Conservation (phyloP, 1,140 invertebrate genomes). For the Eupristina koningsbergeri region DNA sequence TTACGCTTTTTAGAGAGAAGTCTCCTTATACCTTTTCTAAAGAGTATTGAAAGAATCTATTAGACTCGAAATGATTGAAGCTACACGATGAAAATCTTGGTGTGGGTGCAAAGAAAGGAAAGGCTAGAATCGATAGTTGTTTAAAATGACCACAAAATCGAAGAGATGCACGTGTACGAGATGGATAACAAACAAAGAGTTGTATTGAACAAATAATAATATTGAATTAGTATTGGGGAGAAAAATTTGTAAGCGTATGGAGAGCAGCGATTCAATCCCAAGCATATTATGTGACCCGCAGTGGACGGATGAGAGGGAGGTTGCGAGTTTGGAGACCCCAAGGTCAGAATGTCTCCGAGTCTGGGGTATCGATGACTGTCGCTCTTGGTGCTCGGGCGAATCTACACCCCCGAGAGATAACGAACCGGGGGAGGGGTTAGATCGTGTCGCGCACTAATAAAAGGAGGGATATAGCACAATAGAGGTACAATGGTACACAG, state of each 20-base stretch:
- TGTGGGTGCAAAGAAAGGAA: not conserved
- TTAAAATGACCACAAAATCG: slow-evolving; percentile 9
- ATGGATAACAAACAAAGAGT: too few relatives aligned
- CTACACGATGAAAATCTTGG: not conserved
- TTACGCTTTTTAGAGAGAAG: slow-evolving; percentile 31
- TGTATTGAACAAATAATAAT: too few relatives aligned
- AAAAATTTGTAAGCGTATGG: too few relatives aligned
- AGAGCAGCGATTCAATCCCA: not conserved
- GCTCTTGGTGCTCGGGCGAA: slow-evolving; percentile 2
- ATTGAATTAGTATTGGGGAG: too few relatives aligned
- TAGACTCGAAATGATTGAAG: slow-evolving; percentile 32
- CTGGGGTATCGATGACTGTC: not conserved
- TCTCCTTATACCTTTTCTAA: slow-evolving; percentile 30
- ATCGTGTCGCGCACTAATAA: slow-evolving; percentile 22
- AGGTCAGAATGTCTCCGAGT: not conserved
- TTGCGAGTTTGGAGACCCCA: not conserved
- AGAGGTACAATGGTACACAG: not conserved
- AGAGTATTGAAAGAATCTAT: slow-evolving; percentile 40
- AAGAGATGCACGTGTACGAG: too few relatives aligned
- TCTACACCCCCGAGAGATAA: not conserved
- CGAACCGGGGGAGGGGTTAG: not conserved
- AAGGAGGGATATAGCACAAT: not conserved
- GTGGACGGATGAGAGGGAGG: not conserved
- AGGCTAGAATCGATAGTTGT: not conserved
- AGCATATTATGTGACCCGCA: too few relatives aligned